phyloP scores from a whole-genome alignment of 2,113 vertebrate species.

The Aptenodytes patagonicus region DNA sequence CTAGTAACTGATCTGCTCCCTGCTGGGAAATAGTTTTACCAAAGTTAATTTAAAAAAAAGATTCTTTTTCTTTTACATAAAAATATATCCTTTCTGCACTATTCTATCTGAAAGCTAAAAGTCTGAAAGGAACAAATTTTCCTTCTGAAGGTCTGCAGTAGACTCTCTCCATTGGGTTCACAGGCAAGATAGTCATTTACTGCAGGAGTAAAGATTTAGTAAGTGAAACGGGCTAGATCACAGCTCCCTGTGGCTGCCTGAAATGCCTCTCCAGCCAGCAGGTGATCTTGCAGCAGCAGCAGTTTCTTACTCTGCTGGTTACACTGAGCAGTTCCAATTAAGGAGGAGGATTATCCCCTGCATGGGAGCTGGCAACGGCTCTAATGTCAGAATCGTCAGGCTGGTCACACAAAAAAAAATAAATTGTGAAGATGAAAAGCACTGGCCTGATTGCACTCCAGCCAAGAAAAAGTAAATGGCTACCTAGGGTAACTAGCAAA shows the following conservation, averaged over 20 bases:
- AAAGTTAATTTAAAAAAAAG: neutral
- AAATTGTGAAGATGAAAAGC: neutral
- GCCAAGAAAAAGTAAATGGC: neutral
- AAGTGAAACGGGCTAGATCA: neutral
- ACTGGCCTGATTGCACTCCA: neutral
- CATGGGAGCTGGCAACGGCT: neutral
- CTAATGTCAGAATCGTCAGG: neutral
- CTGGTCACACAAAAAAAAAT: neutral
- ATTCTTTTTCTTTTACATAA: neutral
- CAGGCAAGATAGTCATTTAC: neutral
- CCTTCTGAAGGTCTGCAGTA: neutral
- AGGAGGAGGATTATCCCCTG: constrained; percentile 9
- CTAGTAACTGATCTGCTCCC: neutral
- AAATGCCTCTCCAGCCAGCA: constrained; percentile 12
- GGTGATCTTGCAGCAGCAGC: neutral
- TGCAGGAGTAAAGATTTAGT: neutral
- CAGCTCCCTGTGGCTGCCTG: neutral
- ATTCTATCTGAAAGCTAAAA: neutral
- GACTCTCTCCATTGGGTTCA: fast-evolving
- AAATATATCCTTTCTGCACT: neutral
- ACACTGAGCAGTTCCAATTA: neutral
- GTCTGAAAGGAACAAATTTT: neutral
- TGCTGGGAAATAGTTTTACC: neutral
- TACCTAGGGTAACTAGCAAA: neutral
- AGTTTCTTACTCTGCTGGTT: constrained; percentile 10